A percentile compares a stretch with the other conserved stretches of the same genome.
Evolutionary conservation across 2,113 vertebrate genomes (phyloP).

Genomic region (Nothoprocta perdicaria): DNA sequence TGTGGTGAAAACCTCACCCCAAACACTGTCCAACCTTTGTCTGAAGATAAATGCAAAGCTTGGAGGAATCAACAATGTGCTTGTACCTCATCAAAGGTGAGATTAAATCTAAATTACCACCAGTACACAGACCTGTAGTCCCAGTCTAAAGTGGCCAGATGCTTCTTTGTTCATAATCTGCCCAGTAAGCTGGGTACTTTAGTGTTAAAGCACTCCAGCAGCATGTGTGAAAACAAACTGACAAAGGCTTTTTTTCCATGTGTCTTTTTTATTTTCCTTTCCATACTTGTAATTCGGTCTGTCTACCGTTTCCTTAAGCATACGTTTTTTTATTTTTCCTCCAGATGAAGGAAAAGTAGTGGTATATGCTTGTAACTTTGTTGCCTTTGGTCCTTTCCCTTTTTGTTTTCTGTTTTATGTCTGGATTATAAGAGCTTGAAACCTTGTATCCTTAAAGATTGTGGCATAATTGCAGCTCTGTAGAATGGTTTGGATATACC

Average conservation of each 20-base stretch:
- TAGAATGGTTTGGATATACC: background rate
- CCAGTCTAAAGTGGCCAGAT: background rate
- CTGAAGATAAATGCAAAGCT: constrained; percentile 99
- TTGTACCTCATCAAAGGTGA: constrained; percentile 98
- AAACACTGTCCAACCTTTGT: constrained; percentile 97
- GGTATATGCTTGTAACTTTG: background rate
- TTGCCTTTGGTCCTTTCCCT: background rate
- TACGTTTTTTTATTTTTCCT: background rate
- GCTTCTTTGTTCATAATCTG: background rate
- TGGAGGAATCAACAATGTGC: constrained; percentile 97
- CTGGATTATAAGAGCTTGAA: background rate
- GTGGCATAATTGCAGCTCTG: background rate
- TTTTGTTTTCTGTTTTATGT: background rate
- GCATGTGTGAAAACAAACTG: background rate
- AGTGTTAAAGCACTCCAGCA: background rate
- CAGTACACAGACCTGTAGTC: background rate
- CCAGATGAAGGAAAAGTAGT: background rate
- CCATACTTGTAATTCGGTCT: background rate
- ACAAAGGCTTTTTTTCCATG: background rate
- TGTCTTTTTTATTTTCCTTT: background rate
- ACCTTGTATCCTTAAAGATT: background rate
- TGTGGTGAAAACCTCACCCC: constrained; percentile 97
- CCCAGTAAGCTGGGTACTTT: background rate
- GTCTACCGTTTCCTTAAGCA: background rate
- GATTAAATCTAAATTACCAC: constrained; percentile 17